Conservation (phyloP, 2,797 vertebrate genomes). For the Sciurus vulgaris region DNA sequence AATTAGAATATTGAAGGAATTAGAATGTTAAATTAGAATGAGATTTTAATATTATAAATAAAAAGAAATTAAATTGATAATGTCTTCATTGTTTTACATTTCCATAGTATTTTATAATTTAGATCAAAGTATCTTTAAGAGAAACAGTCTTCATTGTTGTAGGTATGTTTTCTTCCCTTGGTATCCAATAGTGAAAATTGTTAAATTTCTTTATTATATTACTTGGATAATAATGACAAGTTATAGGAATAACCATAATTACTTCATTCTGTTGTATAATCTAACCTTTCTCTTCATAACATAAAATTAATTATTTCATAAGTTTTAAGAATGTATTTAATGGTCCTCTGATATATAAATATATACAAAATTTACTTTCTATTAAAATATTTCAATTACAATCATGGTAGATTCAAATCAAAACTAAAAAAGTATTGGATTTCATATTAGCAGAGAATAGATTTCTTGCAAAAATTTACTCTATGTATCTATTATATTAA, state of each 20-base stretch:
- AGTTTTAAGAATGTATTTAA: neutral
- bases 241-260: neutral
- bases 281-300: neutral
- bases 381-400: neutral
- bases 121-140: neutral
- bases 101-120: slow-evolving; percentile 33
- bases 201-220: neutral
- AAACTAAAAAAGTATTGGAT: neutral
- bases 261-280: neutral
- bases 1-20: slow-evolving; percentile 72
- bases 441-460: neutral
- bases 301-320: neutral
- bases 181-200: neutral
- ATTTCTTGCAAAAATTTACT: neutral
- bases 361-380: neutral
- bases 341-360: neutral
- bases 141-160: neutral
- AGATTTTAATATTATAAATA: slow-evolving; percentile 65
- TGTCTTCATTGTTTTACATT: slow-evolving; percentile 59
- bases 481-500: neutral
- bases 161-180: neutral
- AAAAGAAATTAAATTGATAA: slow-evolving; percentile 67
- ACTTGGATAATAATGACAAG: neutral
- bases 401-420: neutral
- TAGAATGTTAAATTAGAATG: slow-evolving; percentile 62